A percentile compares a stretch with the other conserved stretches of the same genome.
phyloP scores from a whole-genome alignment of 1,140 invertebrate species.

The Monochamus saltuarius region DNA sequence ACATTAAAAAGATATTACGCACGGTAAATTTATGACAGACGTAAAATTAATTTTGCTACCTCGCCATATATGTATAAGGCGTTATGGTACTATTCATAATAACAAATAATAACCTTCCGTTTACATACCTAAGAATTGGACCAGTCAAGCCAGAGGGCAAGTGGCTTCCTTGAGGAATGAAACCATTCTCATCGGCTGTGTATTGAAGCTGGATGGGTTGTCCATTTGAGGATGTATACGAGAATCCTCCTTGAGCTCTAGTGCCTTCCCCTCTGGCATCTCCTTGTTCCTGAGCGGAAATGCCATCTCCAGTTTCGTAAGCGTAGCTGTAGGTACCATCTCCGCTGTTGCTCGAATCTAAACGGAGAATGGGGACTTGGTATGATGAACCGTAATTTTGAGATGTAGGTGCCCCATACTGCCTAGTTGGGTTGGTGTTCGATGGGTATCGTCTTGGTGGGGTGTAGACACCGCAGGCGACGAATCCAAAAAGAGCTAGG shows the following conservation, averaged over 20 bases:
- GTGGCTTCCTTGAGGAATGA: slow-evolving; percentile 44
- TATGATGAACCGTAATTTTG: slow-evolving; percentile 22
- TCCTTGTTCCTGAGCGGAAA: slow-evolving; percentile 44
- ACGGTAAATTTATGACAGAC: no score
- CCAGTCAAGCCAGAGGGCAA: no score
- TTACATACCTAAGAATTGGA: no score
- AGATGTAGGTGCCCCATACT: slow-evolving; percentile 4
- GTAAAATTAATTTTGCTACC: no score
- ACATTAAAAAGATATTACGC: no score
- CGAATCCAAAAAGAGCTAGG: slow-evolving; percentile 26
- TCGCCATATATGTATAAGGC: no score
- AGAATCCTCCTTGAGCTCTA: slow-evolving; percentile 51
- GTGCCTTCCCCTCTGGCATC: slow-evolving; percentile 38
- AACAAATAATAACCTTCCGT: no score
- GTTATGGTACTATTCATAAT: no score
- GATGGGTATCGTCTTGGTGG: slow-evolving; percentile 56
- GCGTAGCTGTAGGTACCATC: slow-evolving; percentile 41
- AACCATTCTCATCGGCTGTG: slow-evolving; percentile 61
- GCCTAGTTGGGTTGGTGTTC: slow-evolving; percentile 40
- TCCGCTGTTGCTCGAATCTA: slow-evolving; percentile 51
- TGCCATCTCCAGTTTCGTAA: slow-evolving; percentile 39
- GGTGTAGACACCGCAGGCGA: slow-evolving; percentile 53
- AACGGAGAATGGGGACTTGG: slow-evolving; percentile 55
- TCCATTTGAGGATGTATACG: slow-evolving; percentile 60
- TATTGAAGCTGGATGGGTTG: slow-evolving; percentile 57